Conservation (phyloP, 2,888 invertebrate genomes). For the Stenoptilia bipunctidactyla region DNA sequence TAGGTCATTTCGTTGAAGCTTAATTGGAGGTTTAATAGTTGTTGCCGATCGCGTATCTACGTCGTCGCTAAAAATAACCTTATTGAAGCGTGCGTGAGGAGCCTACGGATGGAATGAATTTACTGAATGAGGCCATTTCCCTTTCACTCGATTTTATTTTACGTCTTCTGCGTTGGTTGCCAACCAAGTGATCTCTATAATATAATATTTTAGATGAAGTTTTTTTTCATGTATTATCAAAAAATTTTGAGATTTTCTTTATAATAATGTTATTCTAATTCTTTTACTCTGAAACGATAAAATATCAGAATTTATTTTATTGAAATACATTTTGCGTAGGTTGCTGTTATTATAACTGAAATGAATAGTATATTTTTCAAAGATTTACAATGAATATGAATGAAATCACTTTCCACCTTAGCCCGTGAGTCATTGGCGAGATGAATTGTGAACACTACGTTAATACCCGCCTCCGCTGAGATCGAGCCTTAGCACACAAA, state of each 20-base stretch:
- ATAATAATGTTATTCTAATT: no score
- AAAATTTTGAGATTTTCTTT: no score
- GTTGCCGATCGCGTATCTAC: constrained; percentile 28
- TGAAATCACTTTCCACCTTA: background rate
- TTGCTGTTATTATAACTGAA: background rate
- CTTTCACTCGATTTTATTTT: constrained; percentile 47
- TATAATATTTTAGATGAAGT: no score
- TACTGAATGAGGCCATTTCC: constrained; percentile 56
- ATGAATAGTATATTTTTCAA: background rate
- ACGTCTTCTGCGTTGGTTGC: constrained; percentile 12
- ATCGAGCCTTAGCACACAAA: background rate
- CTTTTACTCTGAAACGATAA: no score
- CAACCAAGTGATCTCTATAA: no score
- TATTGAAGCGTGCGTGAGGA: constrained; percentile 56
- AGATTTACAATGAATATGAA: constrained; percentile 1
- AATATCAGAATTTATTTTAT: no score
- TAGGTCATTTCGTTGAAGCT: constrained; percentile 31
- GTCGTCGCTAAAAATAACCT: constrained; percentile 57
- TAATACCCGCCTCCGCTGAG: background rate
- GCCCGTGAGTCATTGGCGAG: background rate
- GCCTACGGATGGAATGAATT: constrained; percentile 36
- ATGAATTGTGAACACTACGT: background rate
- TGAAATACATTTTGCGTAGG: constrained; percentile 5
- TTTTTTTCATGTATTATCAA: no score
- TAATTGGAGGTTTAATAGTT: constrained; percentile 46